Conservation (phyloP, 2,113 vertebrate species). For the Dendropsophus ebraccatus region DNA sequence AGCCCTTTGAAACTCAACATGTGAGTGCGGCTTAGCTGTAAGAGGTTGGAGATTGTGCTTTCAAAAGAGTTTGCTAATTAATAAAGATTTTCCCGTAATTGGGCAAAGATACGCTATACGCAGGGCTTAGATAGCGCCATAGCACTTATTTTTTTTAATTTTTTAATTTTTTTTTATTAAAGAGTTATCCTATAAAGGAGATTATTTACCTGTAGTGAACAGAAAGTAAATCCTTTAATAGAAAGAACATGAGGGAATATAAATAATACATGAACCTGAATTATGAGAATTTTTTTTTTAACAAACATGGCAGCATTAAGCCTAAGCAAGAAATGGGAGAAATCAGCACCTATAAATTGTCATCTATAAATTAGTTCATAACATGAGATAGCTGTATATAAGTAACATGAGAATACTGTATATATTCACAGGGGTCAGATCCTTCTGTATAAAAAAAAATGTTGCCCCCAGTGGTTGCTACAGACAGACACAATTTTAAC, state of each 20-base stretch:
- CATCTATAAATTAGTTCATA: too few relatives aligned
- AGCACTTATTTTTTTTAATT: not conserved
- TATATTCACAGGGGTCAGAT: too few relatives aligned
- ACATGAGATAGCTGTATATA: too few relatives aligned
- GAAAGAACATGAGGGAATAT: not conserved
- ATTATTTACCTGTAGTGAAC: not conserved
- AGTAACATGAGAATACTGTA: too few relatives aligned
- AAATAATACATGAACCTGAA: not conserved
- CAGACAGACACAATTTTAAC: too few relatives aligned
- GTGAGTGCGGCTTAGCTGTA: conserved; percentile 57
- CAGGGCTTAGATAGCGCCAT: not conserved
- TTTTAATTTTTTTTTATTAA: not conserved
- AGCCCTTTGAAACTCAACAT: conserved; percentile 58
- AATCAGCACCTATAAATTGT: too few relatives aligned
- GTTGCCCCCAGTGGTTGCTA: too few relatives aligned
- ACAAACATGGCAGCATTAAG: too few relatives aligned
- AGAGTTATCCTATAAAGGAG: not conserved
- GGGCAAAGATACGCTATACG: conserved; percentile 34
- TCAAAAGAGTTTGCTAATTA: conserved; percentile 58
- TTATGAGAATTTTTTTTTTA: too few relatives aligned
- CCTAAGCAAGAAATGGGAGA: too few relatives aligned
- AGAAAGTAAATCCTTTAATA: not conserved
- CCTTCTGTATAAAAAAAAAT: too few relatives aligned
- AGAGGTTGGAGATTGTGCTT: conserved; percentile 50
- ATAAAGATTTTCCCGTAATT: conserved; percentile 57